phyloP scores from a whole-genome alignment of 1,140 invertebrate genomes.

The Acromyrmex echinatior region DNA sequence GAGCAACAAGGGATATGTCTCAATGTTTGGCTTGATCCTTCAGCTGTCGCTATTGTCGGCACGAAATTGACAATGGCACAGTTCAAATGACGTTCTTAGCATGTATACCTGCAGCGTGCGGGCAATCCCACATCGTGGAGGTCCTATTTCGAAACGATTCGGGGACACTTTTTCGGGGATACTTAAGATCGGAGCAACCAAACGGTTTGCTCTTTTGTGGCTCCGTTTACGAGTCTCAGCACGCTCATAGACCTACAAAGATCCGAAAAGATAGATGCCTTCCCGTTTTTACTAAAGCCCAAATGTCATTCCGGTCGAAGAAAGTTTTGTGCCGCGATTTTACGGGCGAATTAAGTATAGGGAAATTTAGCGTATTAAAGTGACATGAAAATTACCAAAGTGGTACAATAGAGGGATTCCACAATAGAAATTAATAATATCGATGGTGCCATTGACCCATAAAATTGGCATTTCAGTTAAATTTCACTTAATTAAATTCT shows the following conservation, averaged over 20 bases:
- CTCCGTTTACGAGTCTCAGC: slow-evolving; percentile 43
- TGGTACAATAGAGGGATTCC: background rate
- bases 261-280: slow-evolving; percentile 65
- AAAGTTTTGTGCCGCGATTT: slow-evolving; percentile 59
- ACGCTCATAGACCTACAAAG: slow-evolving; percentile 25
- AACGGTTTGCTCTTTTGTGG: slow-evolving; percentile 81
- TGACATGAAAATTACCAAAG: slow-evolving; percentile 20
- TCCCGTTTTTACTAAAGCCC: slow-evolving; percentile 20
- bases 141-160: slow-evolving; percentile 76
- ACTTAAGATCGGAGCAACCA: slow-evolving; percentile 74
- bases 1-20: slow-evolving; percentile 84
- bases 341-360: slow-evolving; percentile 50
- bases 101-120: slow-evolving; percentile 71
- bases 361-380: slow-evolving; percentile 48
- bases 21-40: slow-evolving; percentile 85
- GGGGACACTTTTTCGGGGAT: slow-evolving; percentile 72
- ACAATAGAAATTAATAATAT: background rate
- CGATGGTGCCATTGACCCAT: background rate
- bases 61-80: slow-evolving; percentile 79
- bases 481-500: background rate
- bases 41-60: slow-evolving; percentile 84
- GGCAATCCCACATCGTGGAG: slow-evolving; percentile 68
- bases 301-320: slow-evolving; percentile 63
- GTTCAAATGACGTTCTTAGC: slow-evolving; percentile 82
- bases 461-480: background rate